Conservation (phyloP, 2,888 invertebrate genomes). For the Sphaerophoria rueppellii region DNA sequence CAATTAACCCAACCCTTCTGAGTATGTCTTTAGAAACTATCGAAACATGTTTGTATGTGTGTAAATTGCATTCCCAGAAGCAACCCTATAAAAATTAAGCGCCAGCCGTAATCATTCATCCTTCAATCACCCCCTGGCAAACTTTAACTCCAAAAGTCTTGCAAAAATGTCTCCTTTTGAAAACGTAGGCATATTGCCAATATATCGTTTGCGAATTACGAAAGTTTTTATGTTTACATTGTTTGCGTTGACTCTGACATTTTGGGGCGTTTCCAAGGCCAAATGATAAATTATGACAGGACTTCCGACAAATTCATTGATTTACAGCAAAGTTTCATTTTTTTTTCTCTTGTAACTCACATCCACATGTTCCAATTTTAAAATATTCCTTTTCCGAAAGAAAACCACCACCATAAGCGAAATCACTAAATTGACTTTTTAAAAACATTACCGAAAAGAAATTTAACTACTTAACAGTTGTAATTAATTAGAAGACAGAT, state of each 20-base stretch:
- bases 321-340: neutral
- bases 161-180: slow-evolving; percentile 13
- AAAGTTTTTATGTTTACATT: slow-evolving; percentile 71
- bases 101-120: neutral
- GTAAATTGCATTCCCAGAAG: neutral
- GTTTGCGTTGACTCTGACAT: slow-evolving; percentile 60
- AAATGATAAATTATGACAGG: slow-evolving; percentile 70
- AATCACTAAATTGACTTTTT: slow-evolving; percentile 11
- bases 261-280: slow-evolving; percentile 55
- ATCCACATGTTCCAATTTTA: slow-evolving; percentile 25
- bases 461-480: neutral
- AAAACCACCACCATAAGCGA: neutral
- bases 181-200: slow-evolving; percentile 45
- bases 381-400: slow-evolving; percentile 25
- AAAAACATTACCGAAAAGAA: slow-evolving; percentile 32
- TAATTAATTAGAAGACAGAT: slow-evolving; percentile 71
- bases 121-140: neutral
- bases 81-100: slow-evolving; percentile 10
- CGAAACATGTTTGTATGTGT: neutral
- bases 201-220: slow-evolving; percentile 65
- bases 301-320: slow-evolving; percentile 51
- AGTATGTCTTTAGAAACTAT: neutral
- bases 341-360: neutral
- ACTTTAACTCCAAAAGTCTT: slow-evolving; percentile 28
- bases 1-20: neutral